phyloP scores from a whole-genome alignment of 2,888 invertebrate genomes.

The Hydroisotoma schaefferi region DNA sequence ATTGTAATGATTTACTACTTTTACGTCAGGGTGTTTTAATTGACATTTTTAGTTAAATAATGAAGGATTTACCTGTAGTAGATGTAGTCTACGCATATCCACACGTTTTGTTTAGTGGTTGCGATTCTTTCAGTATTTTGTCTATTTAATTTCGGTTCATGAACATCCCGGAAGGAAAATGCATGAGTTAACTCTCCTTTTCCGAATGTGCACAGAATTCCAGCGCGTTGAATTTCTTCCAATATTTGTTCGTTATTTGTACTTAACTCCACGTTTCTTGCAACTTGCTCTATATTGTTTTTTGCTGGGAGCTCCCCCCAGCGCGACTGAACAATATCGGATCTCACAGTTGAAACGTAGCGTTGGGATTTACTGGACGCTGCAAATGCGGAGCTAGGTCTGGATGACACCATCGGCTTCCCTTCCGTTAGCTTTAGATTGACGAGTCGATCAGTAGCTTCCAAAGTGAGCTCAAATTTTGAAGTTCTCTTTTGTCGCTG shows the following conservation, averaged over 20 bases:
- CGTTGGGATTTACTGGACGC: no score
- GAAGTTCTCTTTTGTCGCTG: neutral
- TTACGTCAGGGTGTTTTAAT: no score
- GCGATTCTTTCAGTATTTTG: slow-evolving; percentile 58
- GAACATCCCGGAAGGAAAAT: slow-evolving; percentile 67
- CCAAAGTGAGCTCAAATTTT: slow-evolving; percentile 33
- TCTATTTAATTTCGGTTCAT: slow-evolving; percentile 57
- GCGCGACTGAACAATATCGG: no score
- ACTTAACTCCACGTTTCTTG: neutral
- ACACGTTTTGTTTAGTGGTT: slow-evolving; percentile 71
- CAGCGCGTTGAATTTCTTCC: slow-evolving; percentile 12
- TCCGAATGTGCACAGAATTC: slow-evolving; percentile 54
- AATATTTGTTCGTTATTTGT: slow-evolving; percentile 13
- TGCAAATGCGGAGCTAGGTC: no score
- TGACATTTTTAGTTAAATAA: no score
- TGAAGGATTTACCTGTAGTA: slow-evolving; percentile 65
- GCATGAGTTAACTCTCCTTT: slow-evolving; percentile 64
- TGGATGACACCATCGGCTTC: neutral
- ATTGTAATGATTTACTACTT: neutral
- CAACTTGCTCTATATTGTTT: neutral
- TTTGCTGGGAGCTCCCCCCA: no score
- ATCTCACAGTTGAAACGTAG: no score
- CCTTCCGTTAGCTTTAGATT: slow-evolving; percentile 14
- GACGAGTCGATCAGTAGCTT: slow-evolving; percentile 26
- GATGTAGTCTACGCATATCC: slow-evolving; percentile 87